phyloP scores from a whole-genome alignment of 2,113 vertebrate genomes.

The Guaruba guarouba region DNA sequence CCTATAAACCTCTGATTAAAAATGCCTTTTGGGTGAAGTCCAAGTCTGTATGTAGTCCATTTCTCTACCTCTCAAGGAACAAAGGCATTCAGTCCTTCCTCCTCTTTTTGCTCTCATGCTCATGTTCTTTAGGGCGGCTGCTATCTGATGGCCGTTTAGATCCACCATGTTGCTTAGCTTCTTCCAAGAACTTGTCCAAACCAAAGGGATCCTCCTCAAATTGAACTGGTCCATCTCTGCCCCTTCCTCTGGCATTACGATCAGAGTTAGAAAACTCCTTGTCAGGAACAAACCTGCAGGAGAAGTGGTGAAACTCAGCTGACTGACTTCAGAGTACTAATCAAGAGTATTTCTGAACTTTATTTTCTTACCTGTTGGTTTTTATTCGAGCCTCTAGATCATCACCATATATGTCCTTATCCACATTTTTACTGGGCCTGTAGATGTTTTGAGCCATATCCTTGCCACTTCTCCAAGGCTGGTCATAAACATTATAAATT shows the following conservation, averaged over 20 bases:
- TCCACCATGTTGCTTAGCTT: conserved; percentile 96
- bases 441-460: conserved; percentile 96
- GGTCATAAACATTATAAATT: conserved; percentile 93
- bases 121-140: conserved; percentile 92
- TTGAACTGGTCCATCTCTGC: conserved; percentile 91
- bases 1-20: conserved; percentile 2
- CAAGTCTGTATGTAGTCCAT: conserved; percentile 44
- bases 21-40: conserved; percentile 20
- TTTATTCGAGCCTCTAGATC: conserved; percentile 91
- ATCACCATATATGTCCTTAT: conserved; percentile 91
- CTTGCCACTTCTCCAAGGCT: conserved; percentile 89
- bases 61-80: background rate
- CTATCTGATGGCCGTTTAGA: conserved; percentile 93
- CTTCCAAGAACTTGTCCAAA: conserved; percentile 98
- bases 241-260: conserved; percentile 78
- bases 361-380: conserved; percentile 82
- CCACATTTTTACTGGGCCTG: conserved; percentile 90
- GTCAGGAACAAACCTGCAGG: conserved; percentile 90
- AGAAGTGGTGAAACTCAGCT: background rate
- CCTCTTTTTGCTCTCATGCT: conserved; percentile 94
- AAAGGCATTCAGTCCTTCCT: conserved; percentile 87
- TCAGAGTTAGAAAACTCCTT: conserved; percentile 93
- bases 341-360: background rate
- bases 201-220: conserved; percentile 99
- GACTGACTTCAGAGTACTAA: background rate